phyloP scores from a whole-genome alignment of 2,888 invertebrate genomes.

The Tolmerus cingulatus region DNA sequence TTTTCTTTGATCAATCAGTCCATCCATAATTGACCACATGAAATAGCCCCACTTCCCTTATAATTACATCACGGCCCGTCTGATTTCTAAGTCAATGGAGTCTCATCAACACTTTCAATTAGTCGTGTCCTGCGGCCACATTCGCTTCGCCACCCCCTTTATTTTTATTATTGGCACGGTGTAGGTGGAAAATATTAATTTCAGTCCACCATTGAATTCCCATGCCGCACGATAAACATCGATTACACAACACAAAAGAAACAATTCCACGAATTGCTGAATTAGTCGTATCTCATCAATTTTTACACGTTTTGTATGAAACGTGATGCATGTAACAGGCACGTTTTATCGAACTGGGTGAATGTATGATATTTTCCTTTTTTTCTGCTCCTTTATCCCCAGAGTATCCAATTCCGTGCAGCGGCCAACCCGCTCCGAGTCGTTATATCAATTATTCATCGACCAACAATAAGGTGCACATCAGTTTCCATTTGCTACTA shows the following conservation, averaged over 20 bases:
- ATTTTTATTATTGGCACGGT: neutral
- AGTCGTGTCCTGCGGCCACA: neutral
- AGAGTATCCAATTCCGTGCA: neutral
- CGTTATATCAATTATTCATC: conserved; percentile 29
- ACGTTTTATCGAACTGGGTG: neutral
- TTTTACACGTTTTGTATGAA: conserved; percentile 28
- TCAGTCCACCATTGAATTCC: neutral
- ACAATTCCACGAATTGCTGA: conserved; percentile 27
- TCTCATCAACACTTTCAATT: neutral
- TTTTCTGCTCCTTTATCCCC: neutral
- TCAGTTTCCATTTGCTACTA: conserved; percentile 9
- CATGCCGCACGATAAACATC: neutral
- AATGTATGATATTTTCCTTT: neutral
- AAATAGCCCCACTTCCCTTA: neutral
- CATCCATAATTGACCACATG: neutral
- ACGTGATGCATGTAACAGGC: conserved; percentile 24
- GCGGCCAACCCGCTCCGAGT: neutral
- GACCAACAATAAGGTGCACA: conserved; percentile 19
- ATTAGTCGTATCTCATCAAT: conserved; percentile 27
- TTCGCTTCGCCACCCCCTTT: neutral
- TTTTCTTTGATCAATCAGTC: neutral
- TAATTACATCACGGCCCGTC: neutral
- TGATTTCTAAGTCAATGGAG: neutral
- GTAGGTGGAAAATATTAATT: neutral
- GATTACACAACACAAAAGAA: conserved; percentile 17